Evolutionary conservation across 2,888 invertebrate genomes (phyloP), one percentile per base, ranked within the genome.

Genomic region (Leptopterna dolabrata): DNA sequence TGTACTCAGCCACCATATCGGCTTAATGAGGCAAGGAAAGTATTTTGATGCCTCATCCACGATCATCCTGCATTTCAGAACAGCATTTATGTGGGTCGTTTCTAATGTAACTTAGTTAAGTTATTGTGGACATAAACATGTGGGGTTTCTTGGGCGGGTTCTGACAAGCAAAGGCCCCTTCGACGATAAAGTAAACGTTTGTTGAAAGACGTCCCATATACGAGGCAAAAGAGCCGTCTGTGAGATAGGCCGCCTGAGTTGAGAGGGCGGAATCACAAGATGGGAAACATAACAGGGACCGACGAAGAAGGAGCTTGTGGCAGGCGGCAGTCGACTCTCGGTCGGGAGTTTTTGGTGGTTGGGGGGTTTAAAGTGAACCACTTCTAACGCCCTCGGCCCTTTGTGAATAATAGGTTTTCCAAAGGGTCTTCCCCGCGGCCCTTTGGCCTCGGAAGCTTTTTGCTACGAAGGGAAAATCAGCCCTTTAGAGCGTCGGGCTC

Each of bases 351-450:
- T 63, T 63, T 24, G 63, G 63, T 63, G 24, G 63, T 63, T 63
- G 63, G 27, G 63, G 63, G 63, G 63, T 63, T 63, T 63, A 63
- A 63, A 63, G 63, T 63, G 63, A 63, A 63, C 63, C 63, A 63
- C 63, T 63, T 63, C 63, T 63, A 63, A 63, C 63, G 63, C 63
- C 63, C 63, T 63, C 13, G 24, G 63, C 63, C 63, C 63, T 63
- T 63, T 63, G 63, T 63, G 63, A 63, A 63, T 63, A 63, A 63
- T 63, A 63, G 63, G 63, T 63, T 63, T 63, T 63, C 63, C 63
- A 63, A 19, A 51, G 24, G 63, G 19, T 11, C 24, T 63, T 27
- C 63, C n/a, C 63, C 63, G 63, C 63, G 13, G 24, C 63, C 63
- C 63, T 63, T 63, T 63, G 63, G 63, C 63, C 63, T 24, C 24